These are phyloP conservation scores for Oscarella lobularis DNA, from an alignment of 37 sponge, comb jelly and placozoan genomes.

Conservation along the genomic window DNA sequence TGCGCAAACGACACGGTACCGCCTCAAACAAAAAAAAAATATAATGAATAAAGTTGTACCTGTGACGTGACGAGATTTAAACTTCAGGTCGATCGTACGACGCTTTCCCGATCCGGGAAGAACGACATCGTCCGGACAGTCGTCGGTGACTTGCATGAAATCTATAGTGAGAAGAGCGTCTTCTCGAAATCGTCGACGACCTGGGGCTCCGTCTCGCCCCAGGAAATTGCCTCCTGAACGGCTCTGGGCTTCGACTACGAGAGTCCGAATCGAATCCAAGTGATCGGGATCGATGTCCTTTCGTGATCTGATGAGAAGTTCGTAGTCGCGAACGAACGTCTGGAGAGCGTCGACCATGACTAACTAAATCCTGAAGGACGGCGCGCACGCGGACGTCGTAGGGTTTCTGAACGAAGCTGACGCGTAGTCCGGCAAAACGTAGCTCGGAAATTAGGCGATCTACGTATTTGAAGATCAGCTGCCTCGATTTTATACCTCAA, in stretches of 20 bases:
- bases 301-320: slow-evolving; percentile 24
- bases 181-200: neutral
- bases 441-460: neutral
- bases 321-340: slow-evolving; percentile 64
- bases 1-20: too few relatives aligned
- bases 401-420: neutral
- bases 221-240: too few relatives aligned
- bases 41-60: neutral
- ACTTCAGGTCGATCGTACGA: neutral
- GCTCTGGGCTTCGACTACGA: neutral
- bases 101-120: neutral
- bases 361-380: slow-evolving; percentile 53
- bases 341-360: slow-evolving; percentile 65
- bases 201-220: neutral
- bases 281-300: neutral
- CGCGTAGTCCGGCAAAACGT: neutral
- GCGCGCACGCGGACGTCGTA: slow-evolving; percentile 5
- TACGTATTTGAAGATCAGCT: too few relatives aligned
- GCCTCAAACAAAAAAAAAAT: too few relatives aligned
- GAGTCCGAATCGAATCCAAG: neutral
- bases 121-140: neutral
- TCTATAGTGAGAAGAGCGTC: neutral
- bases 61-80: neutral
- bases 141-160: neutral
- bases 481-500: too few relatives aligned